phyloP scores from a whole-genome alignment of 2,888 invertebrate genomes.

The Scaptomyza caliginosa region DNA sequence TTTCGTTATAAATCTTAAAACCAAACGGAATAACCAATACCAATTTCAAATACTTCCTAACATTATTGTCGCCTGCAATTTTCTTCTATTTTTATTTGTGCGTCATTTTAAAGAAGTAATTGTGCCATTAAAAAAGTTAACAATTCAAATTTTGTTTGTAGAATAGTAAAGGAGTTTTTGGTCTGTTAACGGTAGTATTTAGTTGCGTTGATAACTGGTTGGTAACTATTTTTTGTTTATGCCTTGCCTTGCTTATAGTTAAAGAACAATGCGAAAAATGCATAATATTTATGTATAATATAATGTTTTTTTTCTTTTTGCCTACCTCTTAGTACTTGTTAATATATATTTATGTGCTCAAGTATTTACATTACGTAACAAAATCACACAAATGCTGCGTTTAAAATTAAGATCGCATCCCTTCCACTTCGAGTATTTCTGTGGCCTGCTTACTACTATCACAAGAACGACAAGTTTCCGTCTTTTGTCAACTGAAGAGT shows the following conservation, averaged over 20 bases:
- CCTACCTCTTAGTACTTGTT: conserved; percentile 7
- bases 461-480: conserved; percentile 46
- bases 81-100: conserved; percentile 26
- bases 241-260: conserved; percentile 35
- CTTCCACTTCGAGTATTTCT: neutral
- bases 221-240: conserved; percentile 32
- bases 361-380: conserved; percentile 65
- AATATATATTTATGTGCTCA: conserved; percentile 23
- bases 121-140: conserved; percentile 40
- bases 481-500: neutral
- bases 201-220: conserved; percentile 1
- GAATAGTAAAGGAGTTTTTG: conserved; percentile 9
- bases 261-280: conserved; percentile 50
- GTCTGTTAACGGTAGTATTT: conserved; percentile 11
- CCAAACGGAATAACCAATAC: conserved; percentile 61
- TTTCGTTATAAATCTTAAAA: conserved; percentile 39
- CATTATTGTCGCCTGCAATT: conserved; percentile 69
- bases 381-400: conserved; percentile 74
- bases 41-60: conserved; percentile 57
- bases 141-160: conserved; percentile 19
- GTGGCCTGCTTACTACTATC: conserved; percentile 63
- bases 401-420: conserved; percentile 63
- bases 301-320: conserved; percentile 15
- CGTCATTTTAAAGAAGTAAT: conserved; percentile 25
- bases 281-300: conserved; percentile 37